Evolutionary conservation across 2,888 invertebrate genomes (phyloP).

Genomic region (Athetis lepigone): DNA sequence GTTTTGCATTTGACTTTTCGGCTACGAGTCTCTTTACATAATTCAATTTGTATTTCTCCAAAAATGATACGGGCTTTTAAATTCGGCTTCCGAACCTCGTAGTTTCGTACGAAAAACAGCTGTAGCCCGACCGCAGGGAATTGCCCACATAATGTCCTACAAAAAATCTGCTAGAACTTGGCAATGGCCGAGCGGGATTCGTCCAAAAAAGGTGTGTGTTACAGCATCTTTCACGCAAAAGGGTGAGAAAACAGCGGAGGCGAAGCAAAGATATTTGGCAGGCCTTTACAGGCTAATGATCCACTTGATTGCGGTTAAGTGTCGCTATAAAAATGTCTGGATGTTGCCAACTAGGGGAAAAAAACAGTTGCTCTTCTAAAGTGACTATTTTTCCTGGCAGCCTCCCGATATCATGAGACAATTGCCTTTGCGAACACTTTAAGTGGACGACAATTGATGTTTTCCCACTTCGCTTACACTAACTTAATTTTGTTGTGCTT

Average conservation of each 20-base stretch:
- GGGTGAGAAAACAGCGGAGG: constrained; percentile 84
- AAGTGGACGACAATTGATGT: constrained; percentile 84
- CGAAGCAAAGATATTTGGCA: constrained; percentile 89
- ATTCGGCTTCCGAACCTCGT: constrained; percentile 48
- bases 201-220: constrained; percentile 84
- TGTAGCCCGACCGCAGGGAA: constrained; percentile 57
- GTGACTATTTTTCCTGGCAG: constrained; percentile 88
- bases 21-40: constrained; percentile 66
- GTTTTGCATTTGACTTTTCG: constrained; percentile 72
- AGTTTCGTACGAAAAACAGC: constrained; percentile 55
- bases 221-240: constrained; percentile 83
- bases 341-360: constrained; percentile 88
- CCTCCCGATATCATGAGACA: constrained; percentile 85
- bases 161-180: constrained; percentile 77
- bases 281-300: constrained; percentile 89
- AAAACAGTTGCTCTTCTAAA: constrained; percentile 85
- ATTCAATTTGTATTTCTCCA: constrained; percentile 69
- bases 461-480: constrained; percentile 73
- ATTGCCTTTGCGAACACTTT: constrained; percentile 85
- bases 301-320: constrained; percentile 90
- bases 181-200: constrained; percentile 73
- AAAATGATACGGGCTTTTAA: constrained; percentile 61
- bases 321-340: constrained; percentile 88
- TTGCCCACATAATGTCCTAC: constrained; percentile 62
- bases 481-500: constrained; percentile 72